Conservation (phyloP, 2,113 vertebrate genomes). For the Leucoraja erinaceus region DNA sequence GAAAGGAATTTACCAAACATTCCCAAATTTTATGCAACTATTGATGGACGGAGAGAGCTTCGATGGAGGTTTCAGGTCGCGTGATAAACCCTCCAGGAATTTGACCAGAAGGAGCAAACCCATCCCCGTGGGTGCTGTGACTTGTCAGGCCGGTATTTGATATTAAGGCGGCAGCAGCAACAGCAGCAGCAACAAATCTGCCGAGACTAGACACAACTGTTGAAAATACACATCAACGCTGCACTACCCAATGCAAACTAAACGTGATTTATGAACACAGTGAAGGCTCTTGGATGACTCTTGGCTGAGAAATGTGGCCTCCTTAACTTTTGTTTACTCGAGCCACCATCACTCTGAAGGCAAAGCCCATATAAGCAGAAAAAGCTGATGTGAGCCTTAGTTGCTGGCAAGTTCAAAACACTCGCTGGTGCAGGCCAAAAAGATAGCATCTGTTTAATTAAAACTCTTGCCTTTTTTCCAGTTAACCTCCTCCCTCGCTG, state of each 20-base stretch:
- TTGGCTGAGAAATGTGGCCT: not conserved
- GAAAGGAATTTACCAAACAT: not conserved
- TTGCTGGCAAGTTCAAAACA: not conserved
- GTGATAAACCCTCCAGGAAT: not conserved
- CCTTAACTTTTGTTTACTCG: not conserved
- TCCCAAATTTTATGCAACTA: too few relatives aligned
- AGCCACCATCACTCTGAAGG: not conserved
- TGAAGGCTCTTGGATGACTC: not conserved
- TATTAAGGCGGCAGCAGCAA: not conserved
- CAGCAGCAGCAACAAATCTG: conserved; percentile 1
- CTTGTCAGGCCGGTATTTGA: not conserved
- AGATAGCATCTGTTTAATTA: conserved; percentile 22
- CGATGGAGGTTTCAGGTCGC: not conserved
- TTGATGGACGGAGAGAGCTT: not conserved
- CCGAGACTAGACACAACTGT: not conserved
- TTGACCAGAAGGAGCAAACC: not conserved
- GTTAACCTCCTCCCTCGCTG: not conserved
- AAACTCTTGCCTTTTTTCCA: not conserved
- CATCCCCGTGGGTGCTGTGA: too few relatives aligned
- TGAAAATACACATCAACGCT: not conserved
- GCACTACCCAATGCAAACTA: not conserved
- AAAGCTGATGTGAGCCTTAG: not conserved
- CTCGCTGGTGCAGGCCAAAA: not conserved
- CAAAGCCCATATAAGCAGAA: conserved; percentile 15
- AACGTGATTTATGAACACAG: conserved; percentile 10